These are phyloP conservation scores for Helicoverpa assulta DNA, from an alignment of 2,888 invertebrate genomes.

Conservation along the genomic window DNA sequence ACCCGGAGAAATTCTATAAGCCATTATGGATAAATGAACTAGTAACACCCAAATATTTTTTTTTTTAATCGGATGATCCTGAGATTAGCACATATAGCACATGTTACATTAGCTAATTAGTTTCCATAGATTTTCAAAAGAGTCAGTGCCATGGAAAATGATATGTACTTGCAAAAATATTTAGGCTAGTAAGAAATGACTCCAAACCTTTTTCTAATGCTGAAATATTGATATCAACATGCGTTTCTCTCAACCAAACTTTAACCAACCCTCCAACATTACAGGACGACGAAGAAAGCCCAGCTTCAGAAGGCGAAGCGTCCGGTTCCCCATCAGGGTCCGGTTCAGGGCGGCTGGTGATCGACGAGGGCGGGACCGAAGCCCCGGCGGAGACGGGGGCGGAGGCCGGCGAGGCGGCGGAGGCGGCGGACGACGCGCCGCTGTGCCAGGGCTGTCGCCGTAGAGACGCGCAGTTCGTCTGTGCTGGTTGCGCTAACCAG, in stretches of 20 bases:
- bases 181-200: no score
- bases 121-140: no score
- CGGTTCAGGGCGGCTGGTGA: constrained; percentile 76
- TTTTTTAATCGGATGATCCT: no score
- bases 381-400: constrained; percentile 73
- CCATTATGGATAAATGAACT: no score
- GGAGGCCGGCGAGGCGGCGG: constrained; percentile 73
- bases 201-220: neutral
- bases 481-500: constrained; percentile 97
- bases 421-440: constrained; percentile 90
- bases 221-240: neutral
- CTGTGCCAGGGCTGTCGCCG: constrained; percentile 96
- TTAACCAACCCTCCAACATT: neutral
- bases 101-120: no score
- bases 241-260: neutral
- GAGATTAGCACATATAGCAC: no score
- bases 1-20: no score
- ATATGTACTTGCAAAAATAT: no score
- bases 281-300: constrained; percentile 92
- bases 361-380: constrained; percentile 73
- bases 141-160: no score
- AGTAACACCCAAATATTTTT: no score
- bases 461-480: constrained; percentile 95
- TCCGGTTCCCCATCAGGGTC: constrained; percentile 73
- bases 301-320: constrained; percentile 86